A percentile compares a stretch with the other conserved stretches of the same genome.
Conservation (phyloP, 2,797 vertebrate genomes). For the Fistularia commersonii region DNA sequence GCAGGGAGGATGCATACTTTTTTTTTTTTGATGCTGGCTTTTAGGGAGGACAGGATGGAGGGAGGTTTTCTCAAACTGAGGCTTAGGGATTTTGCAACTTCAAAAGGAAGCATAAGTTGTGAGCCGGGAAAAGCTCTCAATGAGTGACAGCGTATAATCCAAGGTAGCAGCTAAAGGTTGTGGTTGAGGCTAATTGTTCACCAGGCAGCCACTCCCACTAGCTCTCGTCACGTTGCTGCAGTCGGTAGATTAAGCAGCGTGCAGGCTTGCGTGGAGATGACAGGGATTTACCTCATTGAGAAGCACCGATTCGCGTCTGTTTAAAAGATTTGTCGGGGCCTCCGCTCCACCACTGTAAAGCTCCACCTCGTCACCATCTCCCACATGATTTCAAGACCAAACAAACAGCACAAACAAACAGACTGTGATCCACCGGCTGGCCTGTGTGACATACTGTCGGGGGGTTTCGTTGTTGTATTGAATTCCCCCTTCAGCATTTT, state of each 20-base stretch:
- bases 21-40: conserved; percentile 22
- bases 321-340: conserved; percentile 23
- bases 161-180: conserved; percentile 47
- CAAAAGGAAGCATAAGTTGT: conserved; percentile 55
- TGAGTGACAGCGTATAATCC: conserved; percentile 55
- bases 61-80: conserved; percentile 37
- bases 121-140: conserved; percentile 45
- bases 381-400: background rate
- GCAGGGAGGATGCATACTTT: conserved; percentile 7
- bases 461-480: background rate
- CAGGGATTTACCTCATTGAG: conserved; percentile 30
- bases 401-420: conserved; percentile 4
- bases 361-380: conserved; percentile 11
- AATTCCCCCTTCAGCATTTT: too few species aligned
- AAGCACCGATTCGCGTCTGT: conserved; percentile 24
- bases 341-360: conserved; percentile 30
- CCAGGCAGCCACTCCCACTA: conserved; percentile 27
- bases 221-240: conserved; percentile 18
- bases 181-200: conserved; percentile 51
- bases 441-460: background rate
- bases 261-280: conserved; percentile 19
- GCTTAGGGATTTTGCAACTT: conserved; percentile 64
- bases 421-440: background rate
- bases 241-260: conserved; percentile 25
- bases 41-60: conserved; percentile 20